Evolutionary conservation across 2,888 invertebrate genomes (phyloP).

Genomic region (Synanthedon tipuliformis): DNA sequence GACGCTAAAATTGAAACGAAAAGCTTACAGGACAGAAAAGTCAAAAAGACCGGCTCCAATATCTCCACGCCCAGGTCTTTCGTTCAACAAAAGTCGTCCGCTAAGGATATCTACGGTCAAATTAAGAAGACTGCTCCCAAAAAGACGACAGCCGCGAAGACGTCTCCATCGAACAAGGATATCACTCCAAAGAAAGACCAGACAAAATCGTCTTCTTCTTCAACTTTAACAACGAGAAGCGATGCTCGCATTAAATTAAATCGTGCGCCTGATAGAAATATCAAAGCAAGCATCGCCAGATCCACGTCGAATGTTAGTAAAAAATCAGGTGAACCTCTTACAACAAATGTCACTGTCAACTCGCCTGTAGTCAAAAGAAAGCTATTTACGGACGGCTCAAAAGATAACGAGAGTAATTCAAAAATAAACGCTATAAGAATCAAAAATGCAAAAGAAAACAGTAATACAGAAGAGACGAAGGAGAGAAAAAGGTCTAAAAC

Average conservation of each 20-base stretch:
- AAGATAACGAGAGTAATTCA: constrained; percentile 2
- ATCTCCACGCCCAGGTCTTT: constrained; percentile 37
- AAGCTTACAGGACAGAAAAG: not conserved
- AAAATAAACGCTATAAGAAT: constrained; percentile 3
- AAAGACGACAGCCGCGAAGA: constrained; percentile 16
- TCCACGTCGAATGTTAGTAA: not conserved
- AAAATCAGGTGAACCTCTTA: constrained; percentile 17
- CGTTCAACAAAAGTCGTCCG: constrained; percentile 31
- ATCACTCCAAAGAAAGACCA: constrained; percentile 9
- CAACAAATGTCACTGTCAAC: constrained; percentile 41
- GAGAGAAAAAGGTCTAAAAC: constrained; percentile 46
- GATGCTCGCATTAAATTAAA: constrained; percentile 8
- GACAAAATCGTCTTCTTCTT: constrained; percentile 2
- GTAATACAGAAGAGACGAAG: constrained; percentile 6
- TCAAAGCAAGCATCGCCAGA: constrained; percentile 9
- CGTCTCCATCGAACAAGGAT: constrained; percentile 15
- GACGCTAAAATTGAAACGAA: not conserved
- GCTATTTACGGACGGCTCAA: constrained; percentile 1
- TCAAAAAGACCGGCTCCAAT: not conserved
- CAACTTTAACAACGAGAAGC: not conserved
- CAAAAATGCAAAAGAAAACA: constrained; percentile 5
- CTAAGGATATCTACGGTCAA: constrained; percentile 46
- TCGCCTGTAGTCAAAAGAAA: constrained; percentile 34
- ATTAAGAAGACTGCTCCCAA: constrained; percentile 37
- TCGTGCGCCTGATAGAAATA: constrained; percentile 10